Conservation (phyloP, 2,888 invertebrate species). For the Tillus elongatus region DNA sequence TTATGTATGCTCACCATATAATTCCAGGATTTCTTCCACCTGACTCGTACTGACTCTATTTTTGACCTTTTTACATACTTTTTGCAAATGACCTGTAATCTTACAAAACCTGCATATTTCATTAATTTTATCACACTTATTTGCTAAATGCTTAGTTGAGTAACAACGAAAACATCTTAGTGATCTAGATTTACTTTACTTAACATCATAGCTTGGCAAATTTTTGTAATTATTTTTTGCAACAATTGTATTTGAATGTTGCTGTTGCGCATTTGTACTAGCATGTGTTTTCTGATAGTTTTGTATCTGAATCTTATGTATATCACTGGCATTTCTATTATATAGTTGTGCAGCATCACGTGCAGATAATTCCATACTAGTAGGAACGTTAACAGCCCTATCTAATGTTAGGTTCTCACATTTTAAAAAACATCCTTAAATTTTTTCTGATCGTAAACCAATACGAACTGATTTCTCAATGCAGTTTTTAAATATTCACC, state of each 20-base stretch:
- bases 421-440: conserved; percentile 22
- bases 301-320: neutral
- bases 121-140: conserved; percentile 7
- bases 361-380: conserved; percentile 19
- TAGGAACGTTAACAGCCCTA: conserved; percentile 19
- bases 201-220: no score
- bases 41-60: conserved; percentile 6
- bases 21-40: conserved; percentile 7
- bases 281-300: neutral
- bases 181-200: no score
- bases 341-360: conserved; percentile 14
- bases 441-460: conserved; percentile 21
- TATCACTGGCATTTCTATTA: conserved; percentile 1
- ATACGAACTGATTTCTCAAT: conserved; percentile 25
- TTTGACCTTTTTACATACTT: conserved; percentile 11
- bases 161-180: conserved; percentile 5
- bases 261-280: neutral
- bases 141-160: neutral
- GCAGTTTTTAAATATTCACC: conserved; percentile 21
- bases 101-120: conserved; percentile 5
- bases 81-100: conserved; percentile 8
- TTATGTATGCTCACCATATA: conserved; percentile 2
- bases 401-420: conserved; percentile 18
- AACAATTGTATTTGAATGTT: no score
- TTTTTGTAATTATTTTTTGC: no score